A percentile compares a stretch with the other conserved stretches of the same genome.
phyloP scores from a whole-genome alignment of 2,888 invertebrate species.

The Encarsia formosa region DNA sequence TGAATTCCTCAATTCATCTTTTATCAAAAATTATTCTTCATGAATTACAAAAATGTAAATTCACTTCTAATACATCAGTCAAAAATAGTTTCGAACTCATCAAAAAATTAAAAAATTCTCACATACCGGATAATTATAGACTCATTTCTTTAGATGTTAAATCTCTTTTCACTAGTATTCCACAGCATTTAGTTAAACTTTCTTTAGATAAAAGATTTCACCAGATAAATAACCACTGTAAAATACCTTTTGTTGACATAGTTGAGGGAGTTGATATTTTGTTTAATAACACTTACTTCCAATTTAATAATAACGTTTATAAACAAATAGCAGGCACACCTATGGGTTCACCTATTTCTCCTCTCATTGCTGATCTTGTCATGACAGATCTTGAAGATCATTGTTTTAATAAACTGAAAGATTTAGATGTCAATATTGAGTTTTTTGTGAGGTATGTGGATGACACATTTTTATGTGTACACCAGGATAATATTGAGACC shows the following conservation, averaged over 20 bases:
- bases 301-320: not conserved
- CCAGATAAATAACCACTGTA: not conserved
- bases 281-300: not conserved
- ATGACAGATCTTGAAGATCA: not conserved
- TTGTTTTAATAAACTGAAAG: not conserved
- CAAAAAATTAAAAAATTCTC: not conserved
- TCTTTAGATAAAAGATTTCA: not conserved
- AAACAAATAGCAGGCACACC: not conserved
- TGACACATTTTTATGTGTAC: not conserved
- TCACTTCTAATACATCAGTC: not conserved
- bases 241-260: not conserved
- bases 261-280: not conserved
- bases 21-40: not conserved
- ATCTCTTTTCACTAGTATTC: constrained; percentile 1
- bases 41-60: not conserved
- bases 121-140: not conserved
- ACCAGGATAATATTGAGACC: no score
- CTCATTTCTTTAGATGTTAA: not conserved
- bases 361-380: not conserved
- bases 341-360: constrained; percentile 1
- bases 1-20: not conserved
- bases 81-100: not conserved
- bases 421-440: not conserved
- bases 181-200: not conserved
- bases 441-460: not conserved